These are phyloP conservation scores for Phalacrocorax brasilianus DNA, from an alignment of 2,113 vertebrate species.

Conservation along the genomic window DNA sequence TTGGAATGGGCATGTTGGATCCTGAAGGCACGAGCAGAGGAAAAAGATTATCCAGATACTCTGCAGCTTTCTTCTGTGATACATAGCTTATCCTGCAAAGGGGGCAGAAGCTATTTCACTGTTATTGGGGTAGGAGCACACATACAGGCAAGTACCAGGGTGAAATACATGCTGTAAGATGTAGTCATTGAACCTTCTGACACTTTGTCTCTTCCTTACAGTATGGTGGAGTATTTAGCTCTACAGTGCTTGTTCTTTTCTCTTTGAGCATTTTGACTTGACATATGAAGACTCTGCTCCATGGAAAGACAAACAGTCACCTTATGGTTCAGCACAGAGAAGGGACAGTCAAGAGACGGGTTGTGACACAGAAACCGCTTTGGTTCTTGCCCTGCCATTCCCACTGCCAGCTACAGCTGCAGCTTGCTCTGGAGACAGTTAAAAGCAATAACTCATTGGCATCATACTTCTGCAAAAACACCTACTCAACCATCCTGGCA, in stretches of 20 bases:
- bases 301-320: background rate
- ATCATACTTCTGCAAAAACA: background rate
- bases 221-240: background rate
- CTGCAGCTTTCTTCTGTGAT: background rate
- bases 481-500: background rate
- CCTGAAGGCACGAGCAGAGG: background rate
- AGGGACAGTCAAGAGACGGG: background rate
- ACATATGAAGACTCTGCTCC: background rate
- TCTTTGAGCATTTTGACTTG: background rate
- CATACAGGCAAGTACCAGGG: fast-evolving
- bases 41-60: background rate
- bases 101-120: background rate
- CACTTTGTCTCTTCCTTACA: background rate
- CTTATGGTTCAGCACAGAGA: background rate
- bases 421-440: background rate
- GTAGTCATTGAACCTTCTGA: background rate
- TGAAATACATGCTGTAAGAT: background rate
- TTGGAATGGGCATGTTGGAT: fast-evolving
- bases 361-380: background rate
- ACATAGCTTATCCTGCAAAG: background rate
- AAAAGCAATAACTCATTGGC: background rate
- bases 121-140: background rate
- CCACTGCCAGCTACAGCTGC: background rate
- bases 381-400: background rate
- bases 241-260: background rate